phyloP scores from a whole-genome alignment of 1,140 invertebrate species.

The Aphelenchoides avenae region DNA sequence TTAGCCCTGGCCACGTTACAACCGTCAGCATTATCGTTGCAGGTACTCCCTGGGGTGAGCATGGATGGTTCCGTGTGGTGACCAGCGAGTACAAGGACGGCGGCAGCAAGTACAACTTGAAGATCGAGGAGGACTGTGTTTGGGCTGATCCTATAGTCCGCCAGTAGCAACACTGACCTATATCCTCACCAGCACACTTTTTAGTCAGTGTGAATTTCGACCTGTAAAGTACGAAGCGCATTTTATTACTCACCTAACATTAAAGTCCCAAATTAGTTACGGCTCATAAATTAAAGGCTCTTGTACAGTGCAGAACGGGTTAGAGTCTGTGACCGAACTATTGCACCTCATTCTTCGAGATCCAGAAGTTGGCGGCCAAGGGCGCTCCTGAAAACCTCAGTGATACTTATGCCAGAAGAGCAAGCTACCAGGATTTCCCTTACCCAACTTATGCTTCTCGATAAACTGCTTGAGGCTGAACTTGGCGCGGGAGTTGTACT shows the following conservation, averaged over 20 bases:
- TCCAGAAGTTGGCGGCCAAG: conserved; percentile 56
- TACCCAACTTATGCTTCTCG: conserved; percentile 57
- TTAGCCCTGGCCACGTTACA: conserved; percentile 60
- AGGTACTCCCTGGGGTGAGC: conserved; percentile 61
- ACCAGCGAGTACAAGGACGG: conserved; percentile 60
- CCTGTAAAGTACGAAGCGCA: too few species aligned
- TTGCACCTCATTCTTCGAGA: conserved; percentile 52
- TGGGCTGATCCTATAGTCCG: conserved; percentile 47
- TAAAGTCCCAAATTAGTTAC: too few species aligned
- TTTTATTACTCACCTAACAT: too few species aligned
- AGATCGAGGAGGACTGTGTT: conserved; percentile 61
- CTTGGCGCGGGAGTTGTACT: conserved; percentile 50
- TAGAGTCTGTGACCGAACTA: too few species aligned
- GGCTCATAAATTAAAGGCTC: too few species aligned
- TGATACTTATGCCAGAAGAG: neutral
- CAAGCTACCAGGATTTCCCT: conserved; percentile 8
- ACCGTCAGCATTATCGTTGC: conserved; percentile 59
- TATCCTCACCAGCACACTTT: neutral
- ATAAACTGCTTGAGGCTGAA: conserved; percentile 57
- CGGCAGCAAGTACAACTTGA: conserved; percentile 62
- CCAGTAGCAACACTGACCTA: neutral
- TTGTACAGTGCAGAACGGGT: too few species aligned
- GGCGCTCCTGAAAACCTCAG: conserved; percentile 39
- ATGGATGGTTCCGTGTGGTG: conserved; percentile 59
- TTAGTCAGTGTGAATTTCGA: too few species aligned